Conservation (phyloP, 2,888 invertebrate genomes). For the Sminthurinus aureus region DNA sequence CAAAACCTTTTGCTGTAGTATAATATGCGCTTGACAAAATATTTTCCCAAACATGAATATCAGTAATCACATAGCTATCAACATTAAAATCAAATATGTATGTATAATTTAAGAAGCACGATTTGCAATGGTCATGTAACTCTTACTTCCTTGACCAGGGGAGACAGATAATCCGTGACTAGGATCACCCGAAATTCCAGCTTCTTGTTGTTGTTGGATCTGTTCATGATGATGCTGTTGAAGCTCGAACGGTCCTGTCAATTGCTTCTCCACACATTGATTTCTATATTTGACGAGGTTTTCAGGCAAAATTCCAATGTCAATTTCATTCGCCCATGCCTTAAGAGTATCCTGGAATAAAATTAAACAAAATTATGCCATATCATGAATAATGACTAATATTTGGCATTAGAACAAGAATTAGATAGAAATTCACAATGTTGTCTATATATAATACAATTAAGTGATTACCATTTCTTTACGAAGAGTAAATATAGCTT, state of each 20-base stretch:
- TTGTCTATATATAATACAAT: too few species aligned
- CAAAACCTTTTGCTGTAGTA: too few species aligned
- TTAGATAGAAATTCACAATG: too few species aligned
- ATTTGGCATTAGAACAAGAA: too few species aligned
- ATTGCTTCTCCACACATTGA: conserved; percentile 63
- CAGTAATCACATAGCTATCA: too few species aligned
- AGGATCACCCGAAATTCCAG: not conserved
- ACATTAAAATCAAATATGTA: too few species aligned
- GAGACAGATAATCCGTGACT: conserved; percentile 29
- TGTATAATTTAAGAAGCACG: too few species aligned
- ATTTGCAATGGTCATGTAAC: too few species aligned
- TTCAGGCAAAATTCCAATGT: conserved; percentile 81
- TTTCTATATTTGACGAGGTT: conserved; percentile 66
- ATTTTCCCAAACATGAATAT: too few species aligned
- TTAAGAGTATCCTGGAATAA: conserved; percentile 76
- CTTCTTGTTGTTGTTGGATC: not conserved
- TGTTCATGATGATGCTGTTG: conserved; percentile 17
- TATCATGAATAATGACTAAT: too few species aligned
- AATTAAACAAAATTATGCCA: too few species aligned
- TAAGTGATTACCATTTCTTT: conserved; percentile 72
- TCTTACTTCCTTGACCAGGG: conserved; percentile 9
- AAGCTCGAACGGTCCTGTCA: conserved; percentile 74
- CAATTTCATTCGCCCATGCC: conserved; percentile 78
- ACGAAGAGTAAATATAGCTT: conserved; percentile 85
- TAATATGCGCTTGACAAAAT: too few species aligned